Evolutionary conservation across 2,888 invertebrate genomes (phyloP), one percentile per base, ranked within the genome.

Genomic region (Clistopyga incitator): DNA sequence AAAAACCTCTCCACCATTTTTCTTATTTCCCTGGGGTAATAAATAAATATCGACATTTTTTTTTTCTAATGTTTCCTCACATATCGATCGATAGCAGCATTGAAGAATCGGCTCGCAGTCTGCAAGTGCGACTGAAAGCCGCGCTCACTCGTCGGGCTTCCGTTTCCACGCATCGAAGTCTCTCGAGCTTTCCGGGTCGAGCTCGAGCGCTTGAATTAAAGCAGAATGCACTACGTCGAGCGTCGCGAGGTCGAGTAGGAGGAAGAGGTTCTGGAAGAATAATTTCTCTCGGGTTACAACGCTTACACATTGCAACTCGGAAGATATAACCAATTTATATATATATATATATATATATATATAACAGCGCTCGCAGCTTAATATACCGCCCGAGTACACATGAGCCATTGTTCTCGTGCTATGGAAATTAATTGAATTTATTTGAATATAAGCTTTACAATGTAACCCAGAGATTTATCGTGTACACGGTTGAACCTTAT

Each of bases 381-480:
- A 65, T 78, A 77, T 72, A 71, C n/a, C 70, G 50, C 72, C 61
- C 59, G 64, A 68, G 77, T 71, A 78, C 82, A 76, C 76, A 75
- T 77, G 85, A 87, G 88, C 91, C 91, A 92, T 92, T 92, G 91
- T 92, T 92, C 91, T 91, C 91, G 89, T 89, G 88, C 91, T 91
- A 92, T 92, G 92, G 92, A 92, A 92, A 92, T 92, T 92, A 92
- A 92, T 92, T 90, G 92, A 92, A 92, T 91, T 91, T 90, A 92
- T 92, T 92, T 92, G 91, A 92, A 92, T 92, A 92, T 92, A 84
- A 82, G 72, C 59, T 71, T 81, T 81, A 81, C 83, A 75, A 85
- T 80, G 78, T 85, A 78, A 38, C 75, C 70, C 38, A 74, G 65
- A 67, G 61, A 79, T 82, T 82, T 78, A 42, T 78, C 68, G 47